Evolutionary conservation across 2,113 vertebrate species (phyloP), one percentile per base, ranked within the genome.

Genomic region (Gymnogyps californianus): DNA sequence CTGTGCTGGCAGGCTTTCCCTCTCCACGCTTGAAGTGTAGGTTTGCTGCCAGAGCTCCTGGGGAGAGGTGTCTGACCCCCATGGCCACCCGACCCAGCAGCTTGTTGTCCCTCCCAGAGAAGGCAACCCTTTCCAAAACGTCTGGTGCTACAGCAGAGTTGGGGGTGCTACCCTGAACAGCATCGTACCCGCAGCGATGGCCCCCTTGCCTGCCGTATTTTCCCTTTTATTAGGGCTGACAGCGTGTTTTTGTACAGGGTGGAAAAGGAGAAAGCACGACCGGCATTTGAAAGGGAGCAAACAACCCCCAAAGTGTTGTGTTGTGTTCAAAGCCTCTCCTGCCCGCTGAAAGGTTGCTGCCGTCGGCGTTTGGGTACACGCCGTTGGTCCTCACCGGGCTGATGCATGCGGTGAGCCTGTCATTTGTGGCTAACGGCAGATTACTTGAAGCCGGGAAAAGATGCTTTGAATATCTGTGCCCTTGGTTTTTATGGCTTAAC

Each of bases 161-260:
- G 78, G 15, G 34, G 15, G 34, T n/a, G 55, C 51, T 24, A 2
- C 29, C 34, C 46, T 12, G 32, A 9, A 8, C 5, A 51, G 18
- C 44, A 3, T 6, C 0, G 1, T 29, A 20, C 24, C 13, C 2
- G 1, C 26, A 25, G 40, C 2, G 3, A 58, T 7, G 20, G 24
- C 76, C 47, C 49, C 38, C 0, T 3, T 10, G 31, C 66, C 57
- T 55, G 55, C 2, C 0, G 0, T 13, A 3, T 22, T 55, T 18
- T 22, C 44, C 36, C 13, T 65, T 71, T 49, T 28, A 6, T 38
- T 29, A 42, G 34, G 40, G 25, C 42, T 57, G 65, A 38, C 18
- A 31, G 21, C 6, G 0, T 11, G 19, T 9, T 2, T 52, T 90
- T 70, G n/a, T 17, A 21, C 28, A 36, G 46, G 21, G 31, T 32